Evolutionary conservation across 2,797 vertebrate species (phyloP).

Genomic region (Hafferia zeledoni): DNA sequence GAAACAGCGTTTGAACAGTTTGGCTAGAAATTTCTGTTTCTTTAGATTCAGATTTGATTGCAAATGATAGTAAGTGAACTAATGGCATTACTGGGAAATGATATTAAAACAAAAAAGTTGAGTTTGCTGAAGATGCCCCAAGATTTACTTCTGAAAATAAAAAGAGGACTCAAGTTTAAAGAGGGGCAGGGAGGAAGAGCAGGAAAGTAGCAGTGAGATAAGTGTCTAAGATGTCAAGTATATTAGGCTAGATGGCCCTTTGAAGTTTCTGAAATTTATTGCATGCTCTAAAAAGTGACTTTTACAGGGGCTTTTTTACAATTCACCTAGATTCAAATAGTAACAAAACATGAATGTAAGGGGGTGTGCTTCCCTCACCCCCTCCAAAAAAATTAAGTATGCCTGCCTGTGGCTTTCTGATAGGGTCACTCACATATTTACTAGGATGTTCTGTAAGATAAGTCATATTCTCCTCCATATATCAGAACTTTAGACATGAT

Average conservation of each 20-base stretch:
- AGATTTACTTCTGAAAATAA: slow-evolving; percentile 17
- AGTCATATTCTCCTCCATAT: background rate
- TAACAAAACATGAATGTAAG: background rate
- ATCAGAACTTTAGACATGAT: background rate
- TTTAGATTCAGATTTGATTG: background rate
- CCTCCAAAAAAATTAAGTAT: background rate
- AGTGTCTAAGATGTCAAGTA: background rate
- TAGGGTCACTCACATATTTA: background rate
- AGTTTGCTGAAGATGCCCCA: background rate
- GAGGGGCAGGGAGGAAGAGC: background rate
- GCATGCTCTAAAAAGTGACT: background rate
- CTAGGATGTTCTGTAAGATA: background rate
- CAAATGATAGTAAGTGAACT: background rate
- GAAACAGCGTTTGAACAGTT: background rate
- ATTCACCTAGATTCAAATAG: background rate
- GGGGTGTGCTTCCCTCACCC: background rate
- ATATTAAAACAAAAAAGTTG: background rate
- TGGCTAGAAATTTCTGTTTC: background rate
- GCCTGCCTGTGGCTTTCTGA: background rate
- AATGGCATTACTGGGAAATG: background rate
- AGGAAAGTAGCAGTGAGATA: background rate
- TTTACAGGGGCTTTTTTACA: slow-evolving; percentile 3
- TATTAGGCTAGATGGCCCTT: slow-evolving; percentile 20
- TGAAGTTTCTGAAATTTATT: slow-evolving; percentile 44
- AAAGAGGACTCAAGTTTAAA: background rate